These are phyloP conservation scores for Acleris holmiana DNA, from an alignment of 2,888 invertebrate genomes.

Conservation along the genomic window DNA sequence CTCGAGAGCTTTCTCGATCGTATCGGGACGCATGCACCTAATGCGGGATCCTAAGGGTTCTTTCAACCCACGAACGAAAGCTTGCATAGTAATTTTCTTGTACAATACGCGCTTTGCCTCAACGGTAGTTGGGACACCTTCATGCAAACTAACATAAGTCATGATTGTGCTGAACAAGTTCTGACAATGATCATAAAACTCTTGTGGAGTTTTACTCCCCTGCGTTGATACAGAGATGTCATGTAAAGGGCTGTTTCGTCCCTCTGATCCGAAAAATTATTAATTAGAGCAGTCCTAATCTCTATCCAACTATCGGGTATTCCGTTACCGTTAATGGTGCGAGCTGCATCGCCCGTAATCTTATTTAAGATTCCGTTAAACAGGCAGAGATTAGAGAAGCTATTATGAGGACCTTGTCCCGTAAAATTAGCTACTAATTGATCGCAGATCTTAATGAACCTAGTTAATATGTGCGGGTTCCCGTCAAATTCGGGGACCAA, in stretches of 20 bases:
- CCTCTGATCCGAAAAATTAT: not conserved
- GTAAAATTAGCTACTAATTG: not conserved
- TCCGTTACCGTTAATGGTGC: not conserved
- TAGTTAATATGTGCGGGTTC: not conserved
- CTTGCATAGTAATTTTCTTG: constrained; percentile 37
- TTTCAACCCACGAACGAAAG: constrained; percentile 38
- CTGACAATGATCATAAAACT: constrained; percentile 35
- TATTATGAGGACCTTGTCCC: not conserved
- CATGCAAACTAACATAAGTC: constrained; percentile 28
- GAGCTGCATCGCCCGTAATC: not conserved
- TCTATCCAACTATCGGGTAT: not conserved
- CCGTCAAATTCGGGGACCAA: not conserved
- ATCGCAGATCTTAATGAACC: not conserved
- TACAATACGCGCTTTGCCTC: constrained; percentile 38
- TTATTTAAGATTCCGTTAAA: constrained; percentile 9
- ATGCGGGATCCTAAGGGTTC: constrained; percentile 42
- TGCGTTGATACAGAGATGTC: not conserved
- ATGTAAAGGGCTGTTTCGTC: not conserved
- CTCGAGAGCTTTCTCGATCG: constrained; percentile 27
- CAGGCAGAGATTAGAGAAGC: not conserved
- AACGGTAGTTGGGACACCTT: constrained; percentile 30
- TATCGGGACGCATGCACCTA: constrained; percentile 40
- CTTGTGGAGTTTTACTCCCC: not conserved
- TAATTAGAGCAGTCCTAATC: not conserved
- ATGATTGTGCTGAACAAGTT: constrained; percentile 39